These are phyloP conservation scores for Empis livida DNA, from an alignment of 2,888 invertebrate genomes.

Conservation along the genomic window DNA sequence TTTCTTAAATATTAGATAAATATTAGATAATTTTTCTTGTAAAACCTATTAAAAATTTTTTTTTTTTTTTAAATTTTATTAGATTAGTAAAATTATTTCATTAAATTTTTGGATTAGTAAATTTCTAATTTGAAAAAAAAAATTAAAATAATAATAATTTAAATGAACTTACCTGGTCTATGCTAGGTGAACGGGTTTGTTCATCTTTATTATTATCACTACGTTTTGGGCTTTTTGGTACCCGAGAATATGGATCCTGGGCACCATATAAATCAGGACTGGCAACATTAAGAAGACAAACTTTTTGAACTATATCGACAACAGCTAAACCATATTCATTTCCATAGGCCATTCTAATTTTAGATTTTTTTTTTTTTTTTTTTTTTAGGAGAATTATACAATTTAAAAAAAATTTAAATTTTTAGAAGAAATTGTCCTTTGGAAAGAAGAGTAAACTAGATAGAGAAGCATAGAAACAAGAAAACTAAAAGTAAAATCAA, in stretches of 20 bases:
- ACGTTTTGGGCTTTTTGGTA: slow-evolving; percentile 62
- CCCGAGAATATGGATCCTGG: slow-evolving; percentile 74
- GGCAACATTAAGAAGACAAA: slow-evolving; percentile 75
- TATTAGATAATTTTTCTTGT: too few relatives aligned
- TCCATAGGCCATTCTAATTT: slow-evolving; percentile 83
- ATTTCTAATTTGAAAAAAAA: not conserved
- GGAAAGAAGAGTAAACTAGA: too few relatives aligned
- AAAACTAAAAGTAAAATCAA: too few relatives aligned
- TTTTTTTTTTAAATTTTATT: too few relatives aligned
- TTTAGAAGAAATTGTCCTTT: not conserved
- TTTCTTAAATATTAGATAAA: too few relatives aligned
- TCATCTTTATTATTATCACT: slow-evolving; percentile 38
- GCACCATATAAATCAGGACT: slow-evolving; percentile 85
- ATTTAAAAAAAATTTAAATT: not conserved
- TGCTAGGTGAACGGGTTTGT: slow-evolving; percentile 70
- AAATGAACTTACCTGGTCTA: slow-evolving; percentile 69
- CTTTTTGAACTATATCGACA: slow-evolving; percentile 85
- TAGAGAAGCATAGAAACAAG: too few relatives aligned
- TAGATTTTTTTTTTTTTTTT: not conserved
- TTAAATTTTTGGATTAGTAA: too few relatives aligned
- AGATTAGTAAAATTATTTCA: too few relatives aligned
- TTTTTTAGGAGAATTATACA: too few relatives aligned
- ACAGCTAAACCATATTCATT: slow-evolving; percentile 93
- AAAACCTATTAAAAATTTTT: too few relatives aligned
- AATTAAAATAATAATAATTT: slow-evolving; percentile 7